Evolutionary conservation across 2,113 vertebrate species (phyloP), one percentile per base, ranked within the genome.

Genomic region (Chrysemys picta): DNA sequence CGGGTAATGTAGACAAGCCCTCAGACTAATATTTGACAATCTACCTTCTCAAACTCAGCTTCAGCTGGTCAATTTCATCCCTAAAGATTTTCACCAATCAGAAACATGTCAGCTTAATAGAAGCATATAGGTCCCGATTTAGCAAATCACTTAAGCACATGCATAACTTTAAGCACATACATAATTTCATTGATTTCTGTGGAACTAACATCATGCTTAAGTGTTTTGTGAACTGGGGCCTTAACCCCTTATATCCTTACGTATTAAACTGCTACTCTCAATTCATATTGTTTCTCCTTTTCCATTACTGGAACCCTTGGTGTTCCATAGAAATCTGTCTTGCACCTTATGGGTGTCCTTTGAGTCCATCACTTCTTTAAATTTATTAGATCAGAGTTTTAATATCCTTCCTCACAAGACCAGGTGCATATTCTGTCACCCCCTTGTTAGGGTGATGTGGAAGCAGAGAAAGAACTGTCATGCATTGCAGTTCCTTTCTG

Each of bases 141-240:
- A 82, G 54, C 25, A 87, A 83, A 35, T n/a, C 21, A 65, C 31
- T 85, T 85, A 54, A 93, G 72, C 10, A 90, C 78, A 91, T 27
- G 42, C 22, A 76, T 76, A 76, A 25, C 22, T 45, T 76, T 24
- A 75, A 75, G 38, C 22, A 75, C n/a, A 42, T 75, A 42, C 82
- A 2, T 7, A 13, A 56, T 89, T 81, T 69, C 19, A 90, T 90
- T 91, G 56, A 91, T 90, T 95, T 94, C 21, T 88, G 22, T 11
- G 80, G 57, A 91, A 93, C 93, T 31, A 89, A 91, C 80, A 57
- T 87, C 35, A 79, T 10, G 12, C 3, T 54, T 78, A 92, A 95
- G 50, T 53, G 47, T 14, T 69, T 93, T 82, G 42, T 47, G 75
- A 24, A 45, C 12, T 76, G 22, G 42, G 22, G 22, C 11, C 42